These are phyloP conservation scores for Choristoneura fumiferana DNA, from an alignment of 1,140 invertebrate genomes.

Conservation along the genomic window DNA sequence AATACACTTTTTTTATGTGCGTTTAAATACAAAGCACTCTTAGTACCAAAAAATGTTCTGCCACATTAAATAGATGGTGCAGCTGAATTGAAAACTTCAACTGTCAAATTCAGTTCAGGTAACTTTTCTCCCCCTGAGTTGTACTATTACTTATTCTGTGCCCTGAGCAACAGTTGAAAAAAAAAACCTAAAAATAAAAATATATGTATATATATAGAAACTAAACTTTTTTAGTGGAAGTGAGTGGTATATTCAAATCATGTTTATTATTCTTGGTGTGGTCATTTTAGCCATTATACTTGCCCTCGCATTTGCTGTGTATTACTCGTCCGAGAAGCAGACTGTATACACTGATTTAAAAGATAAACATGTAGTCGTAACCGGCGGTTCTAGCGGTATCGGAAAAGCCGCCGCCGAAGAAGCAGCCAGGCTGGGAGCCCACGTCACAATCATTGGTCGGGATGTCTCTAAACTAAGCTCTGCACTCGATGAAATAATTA, in stretches of 20 bases:
- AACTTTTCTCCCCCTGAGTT: no score
- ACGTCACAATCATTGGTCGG: conserved; percentile 94
- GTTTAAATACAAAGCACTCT: no score
- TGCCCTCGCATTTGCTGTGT: conserved; percentile 32
- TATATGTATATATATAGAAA: no score
- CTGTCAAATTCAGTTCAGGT: no score
- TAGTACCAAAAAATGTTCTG: no score
- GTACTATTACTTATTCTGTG: no score
- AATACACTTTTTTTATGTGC: no score
- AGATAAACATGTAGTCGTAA: conserved; percentile 85
- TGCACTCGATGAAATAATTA: conserved; percentile 80
- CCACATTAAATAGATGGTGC: no score
- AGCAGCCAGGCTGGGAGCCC: conserved; percentile 87
- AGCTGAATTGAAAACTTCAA: no score
- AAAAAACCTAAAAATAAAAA: no score
- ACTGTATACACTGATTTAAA: conserved; percentile 54
- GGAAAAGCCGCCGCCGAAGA: conserved; percentile 90
- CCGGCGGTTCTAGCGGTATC: conserved; percentile 97
- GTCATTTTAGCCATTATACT: conserved; percentile 27
- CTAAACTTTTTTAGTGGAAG: no score
- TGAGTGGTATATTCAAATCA: not conserved
- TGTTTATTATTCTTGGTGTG: conserved; percentile 29
- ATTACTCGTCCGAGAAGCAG: conserved; percentile 51
- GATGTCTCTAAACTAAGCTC: conserved; percentile 83
- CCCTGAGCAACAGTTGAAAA: no score